A percentile compares a stretch with the other conserved stretches of the same genome.
Evolutionary conservation across 1,140 invertebrate species (phyloP).

Genomic region (Drosophila navojoa): DNA sequence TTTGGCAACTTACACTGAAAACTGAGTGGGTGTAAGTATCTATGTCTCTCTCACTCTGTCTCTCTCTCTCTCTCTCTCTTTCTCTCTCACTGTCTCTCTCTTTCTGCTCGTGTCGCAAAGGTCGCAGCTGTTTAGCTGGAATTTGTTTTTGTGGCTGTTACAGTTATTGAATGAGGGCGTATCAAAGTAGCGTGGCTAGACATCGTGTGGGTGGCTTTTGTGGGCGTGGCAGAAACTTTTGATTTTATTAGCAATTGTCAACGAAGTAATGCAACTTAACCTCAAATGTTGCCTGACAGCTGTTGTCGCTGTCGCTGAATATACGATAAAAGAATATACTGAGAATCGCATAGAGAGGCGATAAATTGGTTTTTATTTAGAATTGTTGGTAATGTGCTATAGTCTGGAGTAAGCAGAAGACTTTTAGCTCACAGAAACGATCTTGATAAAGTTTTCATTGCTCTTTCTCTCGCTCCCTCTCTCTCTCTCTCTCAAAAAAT

Average conservation of each 20-base stretch:
- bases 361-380: too few species aligned
- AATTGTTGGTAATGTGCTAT: too few species aligned
- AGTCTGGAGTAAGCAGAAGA: too few species aligned
- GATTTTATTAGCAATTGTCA: constrained; percentile 80
- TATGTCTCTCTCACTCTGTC: not conserved
- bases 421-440: too few species aligned
- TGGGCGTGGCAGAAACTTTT: constrained; percentile 56
- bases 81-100: constrained; percentile 4
- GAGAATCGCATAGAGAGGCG: constrained; percentile 27
- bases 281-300: constrained; percentile 55
- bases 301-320: constrained; percentile 24
- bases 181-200: constrained; percentile 15
- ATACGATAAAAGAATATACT: constrained; percentile 39
- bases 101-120: not conserved
- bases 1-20: constrained; percentile 59
- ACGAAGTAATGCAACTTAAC: constrained; percentile 50
- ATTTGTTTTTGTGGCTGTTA: constrained; percentile 58
- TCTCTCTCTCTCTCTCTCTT: constrained; percentile 8
- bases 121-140: constrained; percentile 50
- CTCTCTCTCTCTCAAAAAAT: too few species aligned
- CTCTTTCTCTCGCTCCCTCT: too few species aligned
- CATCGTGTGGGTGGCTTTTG: constrained; percentile 14
- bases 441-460: too few species aligned
- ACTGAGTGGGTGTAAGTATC: constrained; percentile 18
- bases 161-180: constrained; percentile 67